A percentile compares a stretch with the other conserved stretches of the same genome.
Evolutionary conservation across 1,140 invertebrate genomes (phyloP).

Genomic region (Pseudachorutes palmiensis): DNA sequence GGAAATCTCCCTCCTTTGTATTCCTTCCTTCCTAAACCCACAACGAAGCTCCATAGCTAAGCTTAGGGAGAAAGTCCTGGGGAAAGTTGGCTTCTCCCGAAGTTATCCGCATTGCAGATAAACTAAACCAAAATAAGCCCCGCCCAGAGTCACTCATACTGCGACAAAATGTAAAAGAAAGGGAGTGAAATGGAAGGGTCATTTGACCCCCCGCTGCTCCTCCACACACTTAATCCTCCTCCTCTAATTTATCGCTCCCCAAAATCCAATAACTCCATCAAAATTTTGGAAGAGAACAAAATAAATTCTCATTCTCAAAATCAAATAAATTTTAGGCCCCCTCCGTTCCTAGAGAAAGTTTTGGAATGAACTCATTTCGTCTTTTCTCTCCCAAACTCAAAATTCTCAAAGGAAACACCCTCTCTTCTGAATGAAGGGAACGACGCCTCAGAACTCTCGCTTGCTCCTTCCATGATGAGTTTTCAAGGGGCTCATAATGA

Average conservation of each 20-base stretch:
- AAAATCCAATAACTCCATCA: slow-evolving; percentile 1
- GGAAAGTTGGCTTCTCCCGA: no score
- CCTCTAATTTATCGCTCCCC: neutral
- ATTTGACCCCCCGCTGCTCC: neutral
- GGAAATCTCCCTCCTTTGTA: no score
- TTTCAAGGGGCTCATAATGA: no score
- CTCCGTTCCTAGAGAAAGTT: neutral
- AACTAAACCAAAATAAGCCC: neutral
- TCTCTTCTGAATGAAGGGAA: no score
- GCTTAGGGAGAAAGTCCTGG: no score
- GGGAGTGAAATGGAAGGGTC: neutral
- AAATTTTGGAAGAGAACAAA: neutral
- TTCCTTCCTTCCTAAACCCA: no score
- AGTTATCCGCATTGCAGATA: neutral
- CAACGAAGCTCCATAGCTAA: no score
- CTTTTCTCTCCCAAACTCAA: neutral
- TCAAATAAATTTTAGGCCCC: neutral
- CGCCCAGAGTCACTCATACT: neutral
- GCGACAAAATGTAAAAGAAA: neutral
- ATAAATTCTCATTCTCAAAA: neutral
- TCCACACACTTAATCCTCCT: no score
- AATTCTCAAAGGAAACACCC: no score
- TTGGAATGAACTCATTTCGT: neutral
- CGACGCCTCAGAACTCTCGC: no score
- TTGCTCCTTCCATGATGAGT: no score